These are phyloP conservation scores for Muscicapa comitata DNA, from an alignment of 2,797 vertebrate genomes.

Conservation along the genomic window DNA sequence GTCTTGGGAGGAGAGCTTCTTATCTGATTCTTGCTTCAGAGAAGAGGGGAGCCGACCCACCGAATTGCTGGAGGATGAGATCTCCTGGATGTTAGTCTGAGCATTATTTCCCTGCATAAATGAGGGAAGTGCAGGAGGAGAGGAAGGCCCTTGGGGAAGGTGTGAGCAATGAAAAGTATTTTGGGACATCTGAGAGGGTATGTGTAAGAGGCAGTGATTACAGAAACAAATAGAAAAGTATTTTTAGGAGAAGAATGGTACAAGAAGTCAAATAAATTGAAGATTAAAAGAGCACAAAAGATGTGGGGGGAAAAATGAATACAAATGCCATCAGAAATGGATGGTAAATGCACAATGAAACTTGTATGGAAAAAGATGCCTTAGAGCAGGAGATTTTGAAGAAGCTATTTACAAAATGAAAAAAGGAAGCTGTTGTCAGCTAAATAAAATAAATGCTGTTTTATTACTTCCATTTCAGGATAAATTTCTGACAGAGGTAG, in stretches of 20 bases:
- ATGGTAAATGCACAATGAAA: not conserved
- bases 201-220: not conserved
- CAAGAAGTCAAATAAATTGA: not conserved
- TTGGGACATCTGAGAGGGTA: not conserved
- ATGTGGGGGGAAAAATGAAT: not conserved
- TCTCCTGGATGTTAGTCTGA: not conserved
- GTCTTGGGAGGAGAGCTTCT: not conserved
- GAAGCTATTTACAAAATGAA: not conserved
- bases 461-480: not conserved
- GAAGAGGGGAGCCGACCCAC: not conserved
- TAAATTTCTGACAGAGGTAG: not conserved
- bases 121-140: not conserved
- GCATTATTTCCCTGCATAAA: not conserved
- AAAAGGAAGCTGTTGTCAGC: not conserved
- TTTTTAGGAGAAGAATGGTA: not conserved
- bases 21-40: not conserved
- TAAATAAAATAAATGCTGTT: not conserved
- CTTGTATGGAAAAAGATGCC: not conserved
- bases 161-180: not conserved
- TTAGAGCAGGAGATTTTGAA: not conserved
- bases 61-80: not conserved
- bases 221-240: not conserved
- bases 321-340: not conserved
- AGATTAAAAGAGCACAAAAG: not conserved
- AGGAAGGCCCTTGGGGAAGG: not conserved